phyloP scores from a whole-genome alignment of 2,888 invertebrate species.

The Drosophila acutilabella region DNA sequence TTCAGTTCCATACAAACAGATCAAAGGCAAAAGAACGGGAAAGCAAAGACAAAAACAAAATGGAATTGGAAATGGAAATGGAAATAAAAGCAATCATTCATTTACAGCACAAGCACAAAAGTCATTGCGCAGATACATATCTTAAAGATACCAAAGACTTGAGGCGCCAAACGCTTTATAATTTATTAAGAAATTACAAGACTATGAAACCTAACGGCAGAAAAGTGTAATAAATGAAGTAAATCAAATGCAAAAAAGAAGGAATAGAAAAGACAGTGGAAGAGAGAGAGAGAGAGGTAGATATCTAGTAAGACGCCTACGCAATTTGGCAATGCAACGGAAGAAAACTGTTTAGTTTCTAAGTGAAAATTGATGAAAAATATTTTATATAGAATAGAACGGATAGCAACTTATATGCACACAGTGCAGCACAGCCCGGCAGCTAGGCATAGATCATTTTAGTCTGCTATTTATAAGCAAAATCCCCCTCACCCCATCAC shows the following conservation, averaged over 20 bases:
- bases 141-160: slow-evolving; percentile 49
- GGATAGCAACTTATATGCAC: slow-evolving; percentile 26
- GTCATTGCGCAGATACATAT: slow-evolving; percentile 62
- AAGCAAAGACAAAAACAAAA: slow-evolving; percentile 29
- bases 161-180: slow-evolving; percentile 54
- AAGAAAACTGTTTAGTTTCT: slow-evolving; percentile 14
- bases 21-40: slow-evolving; percentile 30
- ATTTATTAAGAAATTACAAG: slow-evolving; percentile 63
- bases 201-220: slow-evolving; percentile 54
- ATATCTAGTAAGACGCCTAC: slow-evolving; percentile 50
- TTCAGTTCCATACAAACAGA: slow-evolving; percentile 21
- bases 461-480: slow-evolving; percentile 66
- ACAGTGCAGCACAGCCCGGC: slow-evolving; percentile 43
- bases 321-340: slow-evolving; percentile 39
- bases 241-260: slow-evolving; percentile 52
- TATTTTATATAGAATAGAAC: slow-evolving; percentile 43
- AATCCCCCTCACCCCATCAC: slow-evolving; percentile 37
- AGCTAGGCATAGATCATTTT: slow-evolving; percentile 67
- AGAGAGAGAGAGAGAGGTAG: neutral
- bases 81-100: slow-evolving; percentile 65
- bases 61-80: slow-evolving; percentile 13
- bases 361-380: slow-evolving; percentile 63
- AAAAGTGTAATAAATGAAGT: slow-evolving; percentile 66
- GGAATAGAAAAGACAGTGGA: neutral
- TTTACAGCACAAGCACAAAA: slow-evolving; percentile 50